Conservation (phyloP, 2,113 vertebrate species). For the Pelodiscus sinensis region DNA sequence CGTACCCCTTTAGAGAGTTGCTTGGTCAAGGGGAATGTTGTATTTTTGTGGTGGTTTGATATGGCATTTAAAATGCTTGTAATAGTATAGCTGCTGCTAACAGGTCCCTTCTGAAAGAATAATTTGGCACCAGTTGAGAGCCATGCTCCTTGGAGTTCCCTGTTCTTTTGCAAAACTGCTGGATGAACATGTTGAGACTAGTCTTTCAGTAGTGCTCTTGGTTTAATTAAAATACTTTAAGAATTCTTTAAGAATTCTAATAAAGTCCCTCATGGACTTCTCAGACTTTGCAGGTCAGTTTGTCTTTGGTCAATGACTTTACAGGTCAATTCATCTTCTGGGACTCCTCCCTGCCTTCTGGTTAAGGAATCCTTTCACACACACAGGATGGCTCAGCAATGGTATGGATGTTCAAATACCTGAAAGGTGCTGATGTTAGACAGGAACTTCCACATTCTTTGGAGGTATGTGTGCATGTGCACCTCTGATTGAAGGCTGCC, state of each 20-base stretch:
- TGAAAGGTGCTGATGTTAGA: constrained; percentile 67
- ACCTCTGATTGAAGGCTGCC: constrained; percentile 6
- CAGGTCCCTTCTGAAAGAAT: not conserved
- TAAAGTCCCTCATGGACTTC: not conserved
- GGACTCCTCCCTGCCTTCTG: constrained; percentile 66
- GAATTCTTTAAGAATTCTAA: not conserved
- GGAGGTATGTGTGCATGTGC: constrained; percentile 54
- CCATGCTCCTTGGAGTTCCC: not conserved
- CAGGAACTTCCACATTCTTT: constrained; percentile 71
- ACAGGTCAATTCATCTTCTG: constrained; percentile 62
- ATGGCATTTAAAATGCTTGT: rapidly evolving
- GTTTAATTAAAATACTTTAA: not conserved
- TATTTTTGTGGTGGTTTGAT: not conserved
- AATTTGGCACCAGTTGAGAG: not conserved
- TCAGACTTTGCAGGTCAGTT: constrained; percentile 22
- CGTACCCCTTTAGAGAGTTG: not conserved
- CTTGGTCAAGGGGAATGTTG: not conserved
- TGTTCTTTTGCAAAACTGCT: not conserved
- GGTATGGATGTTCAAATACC: constrained; percentile 66
- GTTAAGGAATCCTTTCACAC: constrained; percentile 66
- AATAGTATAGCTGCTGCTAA: not conserved
- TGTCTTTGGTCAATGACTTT: constrained; percentile 56
- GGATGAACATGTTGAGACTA: not conserved
- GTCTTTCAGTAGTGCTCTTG: not conserved
- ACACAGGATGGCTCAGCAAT: constrained; percentile 63